Percentiles rank a stretch among this genome's conserved stretches.
Conservation (phyloP, 2,797 vertebrate species). For the Podarcis lilfordi region DNA sequence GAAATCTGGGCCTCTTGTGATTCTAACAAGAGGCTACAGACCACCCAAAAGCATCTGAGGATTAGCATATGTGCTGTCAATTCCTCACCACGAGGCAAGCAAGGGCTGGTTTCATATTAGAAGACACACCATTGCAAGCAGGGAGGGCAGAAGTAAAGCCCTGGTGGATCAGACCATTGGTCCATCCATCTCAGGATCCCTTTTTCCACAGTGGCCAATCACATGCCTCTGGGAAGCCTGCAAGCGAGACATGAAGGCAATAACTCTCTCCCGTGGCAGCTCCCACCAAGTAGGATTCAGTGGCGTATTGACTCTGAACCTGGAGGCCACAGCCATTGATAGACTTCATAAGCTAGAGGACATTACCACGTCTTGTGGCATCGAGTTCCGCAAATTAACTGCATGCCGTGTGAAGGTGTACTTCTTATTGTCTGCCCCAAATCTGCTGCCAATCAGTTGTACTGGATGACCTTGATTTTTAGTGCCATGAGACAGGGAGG, state of each 20-base stretch:
- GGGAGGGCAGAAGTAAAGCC: not conserved
- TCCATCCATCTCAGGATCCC: not conserved
- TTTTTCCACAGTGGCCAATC: not conserved
- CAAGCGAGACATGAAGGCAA: not conserved
- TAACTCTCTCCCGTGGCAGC: not conserved
- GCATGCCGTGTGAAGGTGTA: not conserved
- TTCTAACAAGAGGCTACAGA: not conserved
- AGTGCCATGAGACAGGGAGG: not conserved
- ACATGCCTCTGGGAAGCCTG: not conserved
- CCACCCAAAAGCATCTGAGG: not conserved
- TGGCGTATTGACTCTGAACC: not conserved
- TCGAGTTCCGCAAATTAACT: not conserved
- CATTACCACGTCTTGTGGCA: not conserved
- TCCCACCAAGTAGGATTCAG: not conserved
- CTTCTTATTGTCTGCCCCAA: not conserved
- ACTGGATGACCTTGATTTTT: not conserved
- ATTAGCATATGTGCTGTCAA: not conserved
- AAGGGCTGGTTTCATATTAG: not conserved
- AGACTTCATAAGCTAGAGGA: not conserved
- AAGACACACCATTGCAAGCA: not conserved
- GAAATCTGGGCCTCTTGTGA: not conserved
- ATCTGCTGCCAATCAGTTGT: not conserved
- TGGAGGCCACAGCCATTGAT: not conserved
- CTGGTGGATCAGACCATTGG: not conserved
- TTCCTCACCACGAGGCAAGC: not conserved